Evolutionary conservation across 2,888 invertebrate species (phyloP), one percentile per base, ranked within the genome.

Genomic region (Aquatica leii): DNA sequence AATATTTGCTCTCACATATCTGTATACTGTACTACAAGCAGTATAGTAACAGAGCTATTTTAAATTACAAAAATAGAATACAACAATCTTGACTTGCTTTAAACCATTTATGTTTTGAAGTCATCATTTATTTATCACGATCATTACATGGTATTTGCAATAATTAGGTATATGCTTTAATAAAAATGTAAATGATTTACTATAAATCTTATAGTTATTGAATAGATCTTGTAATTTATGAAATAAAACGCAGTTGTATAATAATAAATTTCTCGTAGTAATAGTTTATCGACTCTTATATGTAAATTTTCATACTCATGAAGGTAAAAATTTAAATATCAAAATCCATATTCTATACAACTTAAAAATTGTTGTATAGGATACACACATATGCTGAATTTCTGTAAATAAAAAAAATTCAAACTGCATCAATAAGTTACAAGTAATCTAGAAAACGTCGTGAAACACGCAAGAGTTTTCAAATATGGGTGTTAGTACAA

Each of bases 391-490:
- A 15, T 18, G 18, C 1, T 46, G 17, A 18, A 46, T 18, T 46
- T 46, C 20, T 5, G 9, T 2, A 20, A 46, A 18, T 11, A 12
- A 37, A 37, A 12, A 2, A 37, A 12, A 5, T 37, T 37, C 9
- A 46, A 20, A n/a, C n/a, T 8, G 20, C 20, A 46, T 31, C 49
- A 50, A 50, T 50, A 50, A 50, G 49, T 50, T 12, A 50, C 43
- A 24, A 55, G 41, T 35, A 35, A 46, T 34, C 52, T 52, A 24
- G 21, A 56, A 52, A 62, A 50, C 61, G 55, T 49, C 56, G 49
- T 37, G 51, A 34, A 56, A 56, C 61, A 62, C 61, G 61, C 61
- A 43, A 62, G 35, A 46, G 20, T 37, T 50, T 50, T 55, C 52
- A 56, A 37, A 41, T 55, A 51, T 35, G 20, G 9, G 5, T 37